Base-by-base conservation (phyloP, 2,888 invertebrate genomes). In the Eumerus sabulonum region DNA sequence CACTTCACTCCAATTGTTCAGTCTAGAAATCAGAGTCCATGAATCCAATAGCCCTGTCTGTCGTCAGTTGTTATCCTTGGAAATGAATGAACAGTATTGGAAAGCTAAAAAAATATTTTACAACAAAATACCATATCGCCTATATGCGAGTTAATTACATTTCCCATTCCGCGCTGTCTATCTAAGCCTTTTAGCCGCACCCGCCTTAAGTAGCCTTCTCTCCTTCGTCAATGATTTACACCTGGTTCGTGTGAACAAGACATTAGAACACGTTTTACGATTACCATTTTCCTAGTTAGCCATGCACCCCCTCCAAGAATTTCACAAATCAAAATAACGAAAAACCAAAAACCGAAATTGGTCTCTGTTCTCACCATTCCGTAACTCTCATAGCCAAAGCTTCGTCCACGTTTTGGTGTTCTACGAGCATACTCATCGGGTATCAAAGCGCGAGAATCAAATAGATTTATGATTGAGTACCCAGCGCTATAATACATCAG, bases 151-250 rank as follows among this genome's bases (percentile, higher is more conserved):
- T 70, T 70, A 70, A 70, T 70, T 70, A 70, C 3, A 62, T 59
- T 45, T 67, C 57, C 57, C 57, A 67, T 67, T 57, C 56, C 35
- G 18, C 36, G 44, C 51, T 44, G 40, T 40, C 42, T 19, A 51
- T 60, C 19, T 47, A 47, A 60, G 68, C 40, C 60, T 54, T 35
- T 35, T 27, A 42, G 17, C 35, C 71, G 11, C 71, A 63, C 71
- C 72, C 57, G 51, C 1, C 7, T 19, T 13, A 18, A 19, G 45
- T 45, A 38, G 51, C 51, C 50, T 27, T 27, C 27, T 7, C 27
- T 64, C 44, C 57, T 71, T 57, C 48, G 56, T 36, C 16, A 64
- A 51, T 72, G 72, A 72, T 72, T 72, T 72, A 72, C 72, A 64
- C 72, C 38, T 27, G 27, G 27, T 72, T 72, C 72, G 72, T 72